phyloP scores from a whole-genome alignment of 2,888 invertebrate genomes.

The Catonia carolina region DNA sequence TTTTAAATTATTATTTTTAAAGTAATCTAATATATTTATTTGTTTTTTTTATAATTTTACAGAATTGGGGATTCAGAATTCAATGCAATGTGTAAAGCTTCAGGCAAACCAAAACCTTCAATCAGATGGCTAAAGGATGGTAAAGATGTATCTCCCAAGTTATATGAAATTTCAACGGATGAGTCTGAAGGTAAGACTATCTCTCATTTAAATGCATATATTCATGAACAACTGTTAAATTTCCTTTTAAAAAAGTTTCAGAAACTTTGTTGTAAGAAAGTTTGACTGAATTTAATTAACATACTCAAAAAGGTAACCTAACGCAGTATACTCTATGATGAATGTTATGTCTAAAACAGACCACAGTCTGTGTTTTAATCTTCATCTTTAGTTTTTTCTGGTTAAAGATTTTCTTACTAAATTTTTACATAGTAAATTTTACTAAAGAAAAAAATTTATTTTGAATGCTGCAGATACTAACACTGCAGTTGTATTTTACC shows the following conservation, averaged over 20 bases:
- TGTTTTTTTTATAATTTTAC: slow-evolving; percentile 23
- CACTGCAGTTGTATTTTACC: too few species aligned
- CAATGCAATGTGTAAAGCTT: slow-evolving; percentile 74
- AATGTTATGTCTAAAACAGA: too few species aligned
- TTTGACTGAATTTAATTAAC: not conserved
- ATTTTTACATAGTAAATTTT: too few species aligned
- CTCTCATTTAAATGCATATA: not conserved
- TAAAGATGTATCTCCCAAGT: slow-evolving; percentile 66
- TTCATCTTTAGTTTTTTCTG: too few species aligned
- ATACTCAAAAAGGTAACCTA: not conserved
- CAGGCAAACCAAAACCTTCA: slow-evolving; percentile 78
- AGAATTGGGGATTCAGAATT: slow-evolving; percentile 73
- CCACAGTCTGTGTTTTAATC: too few species aligned
- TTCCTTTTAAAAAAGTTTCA: not conserved
- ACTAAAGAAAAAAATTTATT: too few species aligned
- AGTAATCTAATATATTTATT: not conserved
- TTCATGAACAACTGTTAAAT: not conserved
- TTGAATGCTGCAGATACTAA: too few species aligned
- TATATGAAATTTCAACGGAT: slow-evolving; percentile 75
- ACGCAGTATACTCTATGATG: not conserved
- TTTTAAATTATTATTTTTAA: too few species aligned
- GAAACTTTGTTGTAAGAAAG: not conserved
- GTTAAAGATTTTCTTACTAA: too few species aligned
- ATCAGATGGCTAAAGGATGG: slow-evolving; percentile 84
- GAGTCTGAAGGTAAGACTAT: slow-evolving; percentile 62